Conservation (phyloP, 2,797 vertebrate species). For the Borostomias antarcticus region DNA sequence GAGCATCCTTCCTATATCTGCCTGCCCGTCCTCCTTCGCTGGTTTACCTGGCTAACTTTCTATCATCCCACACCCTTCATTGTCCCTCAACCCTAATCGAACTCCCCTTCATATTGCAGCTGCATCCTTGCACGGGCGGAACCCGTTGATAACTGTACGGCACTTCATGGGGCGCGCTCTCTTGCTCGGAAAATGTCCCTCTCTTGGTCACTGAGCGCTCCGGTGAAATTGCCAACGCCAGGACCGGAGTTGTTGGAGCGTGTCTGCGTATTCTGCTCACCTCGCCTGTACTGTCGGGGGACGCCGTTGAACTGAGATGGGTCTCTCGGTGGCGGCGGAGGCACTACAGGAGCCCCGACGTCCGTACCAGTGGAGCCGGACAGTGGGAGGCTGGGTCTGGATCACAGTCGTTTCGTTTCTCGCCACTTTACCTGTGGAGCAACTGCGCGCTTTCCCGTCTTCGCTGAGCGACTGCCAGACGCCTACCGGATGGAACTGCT, state of each 20-base stretch:
- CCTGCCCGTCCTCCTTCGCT: slow-evolving; percentile 37
- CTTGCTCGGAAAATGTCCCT: slow-evolving; percentile 76
- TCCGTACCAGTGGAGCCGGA: slow-evolving; percentile 78
- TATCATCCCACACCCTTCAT: slow-evolving; percentile 62
- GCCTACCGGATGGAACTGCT: slow-evolving; percentile 98
- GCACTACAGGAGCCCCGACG: slow-evolving; percentile 64
- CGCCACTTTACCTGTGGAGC: slow-evolving; percentile 88
- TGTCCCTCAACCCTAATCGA: slow-evolving; percentile 29
- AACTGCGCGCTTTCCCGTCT: slow-evolving; percentile 94
- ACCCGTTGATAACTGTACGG: slow-evolving; percentile 55
- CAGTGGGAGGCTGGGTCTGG: slow-evolving; percentile 86
- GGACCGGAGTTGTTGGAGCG: slow-evolving; percentile 68
- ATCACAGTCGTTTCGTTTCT: slow-evolving; percentile 84
- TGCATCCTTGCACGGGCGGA: slow-evolving; percentile 63
- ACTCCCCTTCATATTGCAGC: slow-evolving; percentile 47
- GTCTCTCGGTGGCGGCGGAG: slow-evolving; percentile 61
- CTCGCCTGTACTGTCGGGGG: slow-evolving; percentile 59
- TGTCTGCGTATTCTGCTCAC: slow-evolving; percentile 57
- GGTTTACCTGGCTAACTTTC: slow-evolving; percentile 58
- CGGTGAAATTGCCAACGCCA: slow-evolving; percentile 56
- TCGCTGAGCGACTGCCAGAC: slow-evolving; percentile 98
- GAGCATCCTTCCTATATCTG: slow-evolving; percentile 52
- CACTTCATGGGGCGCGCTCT: slow-evolving; percentile 76
- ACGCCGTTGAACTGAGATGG: slow-evolving; percentile 77
- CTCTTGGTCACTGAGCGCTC: slow-evolving; percentile 63